Percentiles rank a stretch among this genome's conserved stretches.
These are phyloP conservation scores for Xanthorhoe spadicearia DNA, from an alignment of 2,888 invertebrate genomes.

Conservation along the genomic window DNA sequence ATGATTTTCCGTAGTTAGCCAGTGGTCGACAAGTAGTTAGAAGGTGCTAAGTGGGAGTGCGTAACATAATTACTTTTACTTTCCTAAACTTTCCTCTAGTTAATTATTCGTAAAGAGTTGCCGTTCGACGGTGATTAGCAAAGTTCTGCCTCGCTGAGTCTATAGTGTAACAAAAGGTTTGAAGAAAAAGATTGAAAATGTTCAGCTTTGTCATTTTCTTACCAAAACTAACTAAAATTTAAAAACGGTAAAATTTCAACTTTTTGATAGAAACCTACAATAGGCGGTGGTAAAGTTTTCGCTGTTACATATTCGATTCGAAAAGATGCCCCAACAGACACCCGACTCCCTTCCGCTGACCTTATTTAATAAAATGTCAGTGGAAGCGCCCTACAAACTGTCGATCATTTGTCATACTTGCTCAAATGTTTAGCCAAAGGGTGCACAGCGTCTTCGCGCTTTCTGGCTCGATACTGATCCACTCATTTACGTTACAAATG, in stretches of 20 bases:
- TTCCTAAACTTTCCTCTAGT: slow-evolving; percentile 56
- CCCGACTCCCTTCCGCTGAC: slow-evolving; percentile 23
- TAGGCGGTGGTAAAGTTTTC: not conserved
- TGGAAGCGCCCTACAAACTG: slow-evolving; percentile 27
- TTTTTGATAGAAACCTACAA: not conserved
- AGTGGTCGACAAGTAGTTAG: not conserved
- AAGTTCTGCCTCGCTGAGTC: slow-evolving; percentile 56
- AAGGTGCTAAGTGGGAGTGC: slow-evolving; percentile 10
- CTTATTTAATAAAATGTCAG: slow-evolving; percentile 35
- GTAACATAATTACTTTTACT: slow-evolving; percentile 71
- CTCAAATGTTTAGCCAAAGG: slow-evolving; percentile 22
- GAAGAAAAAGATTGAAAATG: not conserved
- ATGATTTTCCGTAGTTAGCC: not conserved
- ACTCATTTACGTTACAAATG: slow-evolving; percentile 32
- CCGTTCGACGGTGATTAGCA: slow-evolving; percentile 68
- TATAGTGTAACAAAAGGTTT: slow-evolving; percentile 25
- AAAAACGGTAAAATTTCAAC: not conserved
- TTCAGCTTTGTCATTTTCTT: not conserved
- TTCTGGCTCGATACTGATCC: slow-evolving; percentile 25
- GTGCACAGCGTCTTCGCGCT: slow-evolving; percentile 13
- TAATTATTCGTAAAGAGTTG: slow-evolving; percentile 57
- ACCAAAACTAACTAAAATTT: not conserved
- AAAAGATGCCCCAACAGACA: slow-evolving; percentile 18
- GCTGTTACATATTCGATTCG: slow-evolving; percentile 9
- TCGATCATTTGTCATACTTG: slow-evolving; percentile 34